Base-by-base conservation (phyloP, 2,888 invertebrate species). In the Masnerella sp. region DNA sequence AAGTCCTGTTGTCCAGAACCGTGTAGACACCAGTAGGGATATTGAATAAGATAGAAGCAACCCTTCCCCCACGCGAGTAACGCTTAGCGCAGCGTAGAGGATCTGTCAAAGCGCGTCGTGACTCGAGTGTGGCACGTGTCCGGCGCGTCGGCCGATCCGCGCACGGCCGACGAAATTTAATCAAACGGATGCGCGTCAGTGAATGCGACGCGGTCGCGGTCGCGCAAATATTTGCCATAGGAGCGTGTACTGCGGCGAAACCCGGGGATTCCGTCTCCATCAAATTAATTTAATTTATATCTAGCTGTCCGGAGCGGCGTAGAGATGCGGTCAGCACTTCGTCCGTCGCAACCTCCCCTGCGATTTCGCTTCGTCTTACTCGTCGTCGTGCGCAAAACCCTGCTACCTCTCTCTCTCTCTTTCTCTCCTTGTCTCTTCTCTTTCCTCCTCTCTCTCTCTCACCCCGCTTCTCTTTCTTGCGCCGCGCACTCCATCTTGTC, bases 241-340 rank as follows among this genome's bases (percentile, higher is more conserved):
- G 75, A 73, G 45, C 22, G 43, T 22, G 59, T 25, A 62, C 51
- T 45, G 28, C 52, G 47, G 38, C 30, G 64, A 38, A 69, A 70
- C 52, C 67, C 76, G 59, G 70, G 73, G 74, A 79, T 82, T 81
- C 75, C 81, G 78, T 78, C 81, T 82, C 80, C 80, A 82, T 85
- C 82, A 83, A 85, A 85, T 85, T 85, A 85, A 85, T 86, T 84
- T 83, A 82, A 85, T 85, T 85, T 85, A 85, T 82, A 82, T 82
- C 79, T 77, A 64, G 80, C 82, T 82, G 82, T 84, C 82, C 78
- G 79, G 80, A 71, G 71, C 78, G 74, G 54, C 78, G 68, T 70
- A 69, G 77, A 78, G 81, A 80, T 79, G 78, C 74, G 79, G 77
- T 79, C 77, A 78, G 68, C 49, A 70, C 61, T 75, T 69, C 80